Base-by-base conservation (phyloP, 1,140 invertebrate genomes). In the Megathymus violae region DNA sequence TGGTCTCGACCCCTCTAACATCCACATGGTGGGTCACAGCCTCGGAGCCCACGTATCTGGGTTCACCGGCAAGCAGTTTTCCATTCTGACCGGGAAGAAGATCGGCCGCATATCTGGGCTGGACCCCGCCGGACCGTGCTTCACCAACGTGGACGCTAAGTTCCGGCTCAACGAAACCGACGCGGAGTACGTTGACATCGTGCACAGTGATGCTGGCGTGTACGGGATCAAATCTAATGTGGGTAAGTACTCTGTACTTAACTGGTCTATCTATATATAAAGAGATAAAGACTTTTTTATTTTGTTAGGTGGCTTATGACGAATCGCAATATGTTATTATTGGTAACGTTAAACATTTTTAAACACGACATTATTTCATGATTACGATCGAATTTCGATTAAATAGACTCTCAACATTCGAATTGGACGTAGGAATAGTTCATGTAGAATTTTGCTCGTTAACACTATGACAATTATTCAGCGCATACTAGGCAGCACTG, bases 11-110 rank as follows among this genome's bases (percentile, higher is more conserved):
- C 74, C 85, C 0, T 73, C 91, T 1, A 82, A 93, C 41, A 92
- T 96, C 59, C 95, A 97, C 76, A 78, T 97, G 7, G 93, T 97
- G 52, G 97, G 97, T 0, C 97, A 97, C 89, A 97, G 96, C 66
- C 89, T 98, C 4, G 97, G 97, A 0, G 94, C 96, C 0, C 97
- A 98, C 72, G 94, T 97, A 11, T 94, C 95, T 0, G 96, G 96
- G 0, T 95, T 95, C 58, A 92, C 95, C 0, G 96, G 96, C 0
- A 94, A 93, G 69, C 64, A 62, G 5, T 74, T 82, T 62, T 22
- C 44, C 5, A 13, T 58, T 0, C 22, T 77, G 4, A 92, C 91
- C 0, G 92, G 93, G 1, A 66, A 79, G 15, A 80, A 76, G 27
- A 76, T 95, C 1, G 93, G 92, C 3, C 91, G 94, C 14, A 94